These are phyloP conservation scores for Artibeus jamaicensis DNA, from an alignment of 2,797 vertebrate genomes.

Conservation along the genomic window DNA sequence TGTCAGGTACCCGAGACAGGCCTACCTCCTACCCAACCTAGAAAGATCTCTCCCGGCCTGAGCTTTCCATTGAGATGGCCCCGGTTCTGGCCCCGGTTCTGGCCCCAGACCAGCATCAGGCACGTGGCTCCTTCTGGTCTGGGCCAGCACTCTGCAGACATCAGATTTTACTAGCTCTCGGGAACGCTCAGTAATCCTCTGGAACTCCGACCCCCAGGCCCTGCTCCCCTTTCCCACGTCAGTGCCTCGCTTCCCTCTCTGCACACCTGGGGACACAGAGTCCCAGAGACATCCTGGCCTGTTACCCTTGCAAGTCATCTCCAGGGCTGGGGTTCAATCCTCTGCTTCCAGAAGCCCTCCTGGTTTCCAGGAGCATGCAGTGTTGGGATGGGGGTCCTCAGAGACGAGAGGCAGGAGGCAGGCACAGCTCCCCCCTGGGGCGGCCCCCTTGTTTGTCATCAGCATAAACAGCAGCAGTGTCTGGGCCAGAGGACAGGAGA, in stretches of 20 bases:
- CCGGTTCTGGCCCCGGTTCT: too few species aligned
- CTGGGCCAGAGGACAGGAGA: conserved; percentile 66
- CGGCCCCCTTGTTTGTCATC: rapidly evolving
- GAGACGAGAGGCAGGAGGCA: not conserved
- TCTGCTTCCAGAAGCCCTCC: not conserved
- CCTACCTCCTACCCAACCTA: too few species aligned
- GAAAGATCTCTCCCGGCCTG: not conserved
- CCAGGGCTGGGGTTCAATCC: not conserved
- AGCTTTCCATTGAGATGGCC: too few species aligned
- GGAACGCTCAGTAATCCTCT: rapidly evolving
- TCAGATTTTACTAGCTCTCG: rapidly evolving
- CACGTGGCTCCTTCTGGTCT: rapidly evolving
- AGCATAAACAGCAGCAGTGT: conserved; percentile 66
- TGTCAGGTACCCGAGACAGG: not conserved
- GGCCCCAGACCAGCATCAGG: not conserved
- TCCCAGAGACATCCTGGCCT: not conserved
- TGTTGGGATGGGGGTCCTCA: not conserved
- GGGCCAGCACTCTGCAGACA: rapidly evolving
- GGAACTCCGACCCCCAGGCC: not conserved
- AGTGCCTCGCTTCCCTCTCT: too few species aligned
- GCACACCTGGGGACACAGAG: rapidly evolving
- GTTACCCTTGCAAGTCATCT: rapidly evolving
- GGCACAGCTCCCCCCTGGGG: not conserved
- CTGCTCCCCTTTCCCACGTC: too few species aligned
- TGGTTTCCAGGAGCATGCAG: not conserved